These are phyloP conservation scores for Dinothrombium tinctorium DNA, from an alignment of 1,140 invertebrate genomes.

Conservation along the genomic window DNA sequence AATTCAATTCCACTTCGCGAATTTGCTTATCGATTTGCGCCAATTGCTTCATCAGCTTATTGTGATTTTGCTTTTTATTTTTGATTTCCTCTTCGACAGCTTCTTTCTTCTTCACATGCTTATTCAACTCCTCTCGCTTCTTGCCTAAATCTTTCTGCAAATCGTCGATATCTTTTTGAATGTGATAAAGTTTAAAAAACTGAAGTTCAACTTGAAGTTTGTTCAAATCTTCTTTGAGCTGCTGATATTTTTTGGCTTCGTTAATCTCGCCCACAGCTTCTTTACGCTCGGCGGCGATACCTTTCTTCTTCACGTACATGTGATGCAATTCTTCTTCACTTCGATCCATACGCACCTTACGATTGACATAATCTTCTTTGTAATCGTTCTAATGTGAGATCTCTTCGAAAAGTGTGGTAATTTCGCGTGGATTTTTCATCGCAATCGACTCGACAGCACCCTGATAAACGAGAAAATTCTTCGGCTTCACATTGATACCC, in stretches of 20 bases:
- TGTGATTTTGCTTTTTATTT: constrained; percentile 5
- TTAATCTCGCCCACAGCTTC: constrained; percentile 96
- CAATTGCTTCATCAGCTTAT: constrained; percentile 32
- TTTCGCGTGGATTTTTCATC: constrained; percentile 98
- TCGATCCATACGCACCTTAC: constrained; percentile 42
- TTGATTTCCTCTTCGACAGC: constrained; percentile 12
- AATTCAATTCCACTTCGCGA: too few relatives aligned
- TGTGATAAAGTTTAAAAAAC: constrained; percentile 77
- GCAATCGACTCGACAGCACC: constrained; percentile 97
- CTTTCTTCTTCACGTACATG: constrained; percentile 95
- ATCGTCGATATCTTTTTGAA: constrained; percentile 72
- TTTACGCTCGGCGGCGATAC: constrained; percentile 88
- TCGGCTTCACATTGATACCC: constrained; percentile 95
- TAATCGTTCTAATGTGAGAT: constrained; percentile 45
- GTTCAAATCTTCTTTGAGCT: constrained; percentile 34
- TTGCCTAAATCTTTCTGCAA: constrained; percentile 51
- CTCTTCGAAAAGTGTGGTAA: constrained; percentile 92
- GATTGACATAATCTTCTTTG: constrained; percentile 71
- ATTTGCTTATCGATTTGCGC: constrained; percentile 81
- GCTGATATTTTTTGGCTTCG: constrained; percentile 91
- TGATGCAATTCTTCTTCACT: constrained; percentile 96
- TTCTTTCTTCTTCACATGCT: constrained; percentile 11
- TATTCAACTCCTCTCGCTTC: constrained; percentile 40
- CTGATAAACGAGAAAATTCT: constrained; percentile 99
- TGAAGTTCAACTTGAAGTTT: constrained; percentile 55